Base-by-base conservation (phyloP, 1,140 invertebrate genomes). In the Drosophila nigrodunni region DNA sequence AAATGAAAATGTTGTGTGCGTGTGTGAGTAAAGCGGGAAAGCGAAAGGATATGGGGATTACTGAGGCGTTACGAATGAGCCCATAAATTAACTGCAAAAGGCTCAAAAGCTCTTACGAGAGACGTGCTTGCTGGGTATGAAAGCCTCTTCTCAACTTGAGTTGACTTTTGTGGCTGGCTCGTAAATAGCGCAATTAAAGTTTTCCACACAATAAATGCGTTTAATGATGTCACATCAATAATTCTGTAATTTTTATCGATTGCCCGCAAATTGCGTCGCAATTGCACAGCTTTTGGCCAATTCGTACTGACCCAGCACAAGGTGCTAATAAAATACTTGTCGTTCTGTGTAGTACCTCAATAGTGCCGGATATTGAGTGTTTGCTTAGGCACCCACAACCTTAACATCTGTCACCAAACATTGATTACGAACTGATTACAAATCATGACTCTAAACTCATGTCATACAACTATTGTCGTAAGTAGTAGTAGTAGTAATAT, bases 181-280 rank as follows among this genome's bases (percentile, higher is more conserved):
- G 52, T 83, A 78, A 82, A 82, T 76, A 35, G 46, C 61, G 57
- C 59, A 82, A 79, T 86, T 78, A 78, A 80, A 72, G 34, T 69
- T 65, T 72, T 80, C 18, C 71, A 49, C 61, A 54, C 75, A 69
- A 74, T 76, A 76, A 82, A 52, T 50, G 34, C 13, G 37, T 58
- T 58, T 67, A 65, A 46, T 65, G 50, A 68, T 75, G 77, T 68
- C 61, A 62, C 43, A 60, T 13, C 7, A 71, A 57, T 65, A 47
- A 60, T 30, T 47, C 52, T 9, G 35, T n/a, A 21, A 39, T 6
- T 15, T 18, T 54, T 74, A 60, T 69, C 54, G 77, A 64, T 60
- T 18, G n/a, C 7, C 21, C 3, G n/a, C 39, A 59, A 73, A 73
- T 50, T 54, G 64, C 64, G 70, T 41, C 37, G 59, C 30, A 70